Evolutionary conservation across 23 tunicate genomes (phyloP).

Genomic region (Styela plicata): DNA sequence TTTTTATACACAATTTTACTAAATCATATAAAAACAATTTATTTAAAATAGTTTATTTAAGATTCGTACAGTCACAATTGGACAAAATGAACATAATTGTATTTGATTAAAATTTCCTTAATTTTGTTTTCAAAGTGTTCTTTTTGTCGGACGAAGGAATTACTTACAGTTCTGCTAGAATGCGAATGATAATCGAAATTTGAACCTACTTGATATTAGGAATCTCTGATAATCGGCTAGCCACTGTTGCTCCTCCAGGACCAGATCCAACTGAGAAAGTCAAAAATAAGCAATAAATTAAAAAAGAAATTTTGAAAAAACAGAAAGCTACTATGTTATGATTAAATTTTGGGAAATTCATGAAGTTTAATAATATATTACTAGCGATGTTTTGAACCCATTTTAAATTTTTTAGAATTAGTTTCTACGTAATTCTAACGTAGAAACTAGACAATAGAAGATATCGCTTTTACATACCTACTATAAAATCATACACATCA

Average conservation of each 20-base stretch:
- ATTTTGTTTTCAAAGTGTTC: too few species aligned
- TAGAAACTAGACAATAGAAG: too few species aligned
- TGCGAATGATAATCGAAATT: not conserved
- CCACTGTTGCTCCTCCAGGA: slow-evolving; percentile 50
- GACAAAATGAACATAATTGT: not conserved
- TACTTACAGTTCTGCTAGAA: not conserved
- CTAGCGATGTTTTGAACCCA: not conserved
- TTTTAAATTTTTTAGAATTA: too few species aligned
- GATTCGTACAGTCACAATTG: not conserved
- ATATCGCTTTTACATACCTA: not conserved
- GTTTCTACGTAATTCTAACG: too few species aligned
- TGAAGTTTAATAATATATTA: not conserved
- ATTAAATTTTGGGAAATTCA: too few species aligned
- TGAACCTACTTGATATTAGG: slow-evolving; percentile 26
- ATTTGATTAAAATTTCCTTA: too few species aligned
- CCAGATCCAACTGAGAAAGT: slow-evolving; percentile 57
- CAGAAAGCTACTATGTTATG: not conserved
- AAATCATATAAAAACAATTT: too few species aligned
- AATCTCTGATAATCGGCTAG: slow-evolving; percentile 49
- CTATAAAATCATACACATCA: not conserved
- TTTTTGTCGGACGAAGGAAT: not conserved
- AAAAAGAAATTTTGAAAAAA: not conserved
- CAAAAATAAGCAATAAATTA: not conserved
- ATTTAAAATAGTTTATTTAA: too few species aligned
- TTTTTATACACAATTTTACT: too few species aligned